phyloP scores from a whole-genome alignment of 1,140 invertebrate species.

The Leptoteleia sp. region DNA sequence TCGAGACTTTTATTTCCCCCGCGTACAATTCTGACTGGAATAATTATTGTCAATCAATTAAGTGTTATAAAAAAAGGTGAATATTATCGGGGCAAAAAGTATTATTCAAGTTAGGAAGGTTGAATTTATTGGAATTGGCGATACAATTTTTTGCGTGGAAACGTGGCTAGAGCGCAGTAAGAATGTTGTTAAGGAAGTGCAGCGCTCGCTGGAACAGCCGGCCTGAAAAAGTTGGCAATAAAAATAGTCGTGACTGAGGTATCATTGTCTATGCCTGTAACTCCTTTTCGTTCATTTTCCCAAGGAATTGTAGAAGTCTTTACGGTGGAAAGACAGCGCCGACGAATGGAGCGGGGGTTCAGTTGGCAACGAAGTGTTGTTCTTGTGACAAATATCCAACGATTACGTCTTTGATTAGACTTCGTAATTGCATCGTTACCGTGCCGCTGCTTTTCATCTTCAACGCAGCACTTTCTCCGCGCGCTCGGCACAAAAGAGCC shows the following conservation, averaged over 20 bases:
- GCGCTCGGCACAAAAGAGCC: conserved; percentile 40
- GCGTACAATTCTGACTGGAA: too few relatives aligned
- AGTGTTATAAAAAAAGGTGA: too few relatives aligned
- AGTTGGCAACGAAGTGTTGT: conserved; percentile 68
- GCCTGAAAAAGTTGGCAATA: conserved; percentile 17
- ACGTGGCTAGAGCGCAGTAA: background rate
- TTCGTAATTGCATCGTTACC: conserved; percentile 69
- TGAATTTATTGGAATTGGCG: too few relatives aligned
- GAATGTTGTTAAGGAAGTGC: background rate
- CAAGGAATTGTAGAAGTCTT: conserved; percentile 60
- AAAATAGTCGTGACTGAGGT: conserved; percentile 28
- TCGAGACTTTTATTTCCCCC: too few relatives aligned
- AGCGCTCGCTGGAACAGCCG: background rate
- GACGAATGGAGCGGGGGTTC: conserved; percentile 68
- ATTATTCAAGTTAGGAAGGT: too few relatives aligned
- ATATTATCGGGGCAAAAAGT: too few relatives aligned
- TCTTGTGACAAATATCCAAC: conserved; percentile 71
- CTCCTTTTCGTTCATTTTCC: conserved; percentile 22
- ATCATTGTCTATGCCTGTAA: conserved; percentile 5
- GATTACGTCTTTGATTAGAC: conserved; percentile 70
- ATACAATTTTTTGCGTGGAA: too few relatives aligned
- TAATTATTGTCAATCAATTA: too few relatives aligned
- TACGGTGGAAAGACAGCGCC: conserved; percentile 58
- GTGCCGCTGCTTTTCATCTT: conserved; percentile 58
- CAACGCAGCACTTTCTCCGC: conserved; percentile 40